A percentile compares a stretch with the other conserved stretches of the same genome.
Conservation (phyloP, 2,888 invertebrate species). For the Macaria notata region DNA sequence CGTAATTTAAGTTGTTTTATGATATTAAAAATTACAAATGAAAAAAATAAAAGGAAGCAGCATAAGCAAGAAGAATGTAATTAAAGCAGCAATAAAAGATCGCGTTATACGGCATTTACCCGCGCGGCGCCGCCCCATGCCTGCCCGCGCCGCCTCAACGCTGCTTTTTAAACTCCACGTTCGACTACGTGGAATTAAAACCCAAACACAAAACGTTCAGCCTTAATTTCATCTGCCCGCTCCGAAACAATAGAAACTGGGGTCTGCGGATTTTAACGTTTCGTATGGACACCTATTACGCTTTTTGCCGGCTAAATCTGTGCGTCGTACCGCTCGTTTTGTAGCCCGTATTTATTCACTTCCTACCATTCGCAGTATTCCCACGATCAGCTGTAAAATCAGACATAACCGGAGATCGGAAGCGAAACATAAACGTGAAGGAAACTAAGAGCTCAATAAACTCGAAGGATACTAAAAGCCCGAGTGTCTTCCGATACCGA, state of each 20-base stretch:
- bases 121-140: constrained; percentile 35
- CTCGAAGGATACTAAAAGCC: constrained; percentile 22
- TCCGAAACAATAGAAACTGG: constrained; percentile 59
- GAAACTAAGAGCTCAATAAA: constrained; percentile 24
- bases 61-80: constrained; percentile 65
- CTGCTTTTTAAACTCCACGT: constrained; percentile 72
- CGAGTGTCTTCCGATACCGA: constrained; percentile 32
- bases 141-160: constrained; percentile 60
- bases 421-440: constrained; percentile 18
- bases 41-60: constrained; percentile 52
- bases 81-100: constrained; percentile 72
- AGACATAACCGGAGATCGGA: constrained; percentile 12
- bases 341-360: constrained; percentile 29
- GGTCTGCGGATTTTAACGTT: constrained; percentile 52
- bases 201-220: constrained; percentile 66
- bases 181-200: constrained; percentile 68
- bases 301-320: constrained; percentile 33
- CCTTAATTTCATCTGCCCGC: constrained; percentile 67
- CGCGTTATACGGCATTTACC: constrained; percentile 66
- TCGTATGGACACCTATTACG: constrained; percentile 40
- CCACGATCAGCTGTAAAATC: constrained; percentile 13
- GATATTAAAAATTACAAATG: constrained; percentile 45
- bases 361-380: constrained; percentile 13
- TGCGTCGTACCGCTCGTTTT: constrained; percentile 23
- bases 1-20: too few species aligned